Base-by-base conservation (phyloP, 2,797 vertebrate species). In the Sphenodon punctatus region DNA sequence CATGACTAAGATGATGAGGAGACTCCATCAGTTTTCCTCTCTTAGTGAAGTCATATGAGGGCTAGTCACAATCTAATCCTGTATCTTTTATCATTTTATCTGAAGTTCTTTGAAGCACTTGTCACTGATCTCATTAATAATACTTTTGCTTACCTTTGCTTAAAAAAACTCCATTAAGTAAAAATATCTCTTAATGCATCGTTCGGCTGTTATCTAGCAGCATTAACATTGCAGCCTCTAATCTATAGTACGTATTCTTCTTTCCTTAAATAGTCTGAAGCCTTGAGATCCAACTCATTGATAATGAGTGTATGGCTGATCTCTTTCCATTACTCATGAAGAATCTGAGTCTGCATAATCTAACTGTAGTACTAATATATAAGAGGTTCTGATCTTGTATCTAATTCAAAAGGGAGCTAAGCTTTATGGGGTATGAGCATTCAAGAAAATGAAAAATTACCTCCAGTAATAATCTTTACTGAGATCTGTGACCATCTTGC, bases 361-460 rank as follows among this genome's bases (percentile, higher is more conserved):
- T 22, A 43, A 42, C 25, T n/a, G 51, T 39, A 76, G 23, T 64
- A 23, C 41, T 43, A 75, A 59, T 27, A 25, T 22, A 72, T 36
- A 68, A 83, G 67, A 64, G 46, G 61, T 70, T 59, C 42, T 83
- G 17, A 53, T 36, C 59, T 79, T 61, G 32, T 45, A 32, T 75
- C 38, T 84, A 79, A 80, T 71, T 73, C 56, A 60, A 61, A 77
- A 65, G 38, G 39, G 43, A 75, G 41, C 49, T 45, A 22, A 25
- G 48, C 72, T 74, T 77, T 73, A 64, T 68, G 38, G 51, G 34
- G n/a, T 46, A 78, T 73, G 66, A 74, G 58, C 76, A 61, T 73
- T 59, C 58, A 64, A 65, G 73, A 65, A 63, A 41, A 53, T 76
- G 41, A 71, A 34, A 67, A 32, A 32, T 45, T 55, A 76, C 82